These are phyloP conservation scores for Drosophila mercatorum DNA, from an alignment of 2,888 invertebrate species.

Conservation along the genomic window DNA sequence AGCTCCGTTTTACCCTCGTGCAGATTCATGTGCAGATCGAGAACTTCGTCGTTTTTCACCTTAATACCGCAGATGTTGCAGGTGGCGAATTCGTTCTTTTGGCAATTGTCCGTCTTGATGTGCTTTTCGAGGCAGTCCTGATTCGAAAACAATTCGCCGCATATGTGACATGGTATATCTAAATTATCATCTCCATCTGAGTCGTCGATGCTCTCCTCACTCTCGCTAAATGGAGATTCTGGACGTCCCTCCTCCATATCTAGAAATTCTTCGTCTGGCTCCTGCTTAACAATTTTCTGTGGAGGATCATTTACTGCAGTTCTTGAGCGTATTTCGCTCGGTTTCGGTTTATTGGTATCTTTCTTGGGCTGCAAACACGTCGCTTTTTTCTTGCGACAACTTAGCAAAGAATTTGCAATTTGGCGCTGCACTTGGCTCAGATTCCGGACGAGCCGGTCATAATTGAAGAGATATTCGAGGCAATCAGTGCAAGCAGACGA, in stretches of 20 bases:
- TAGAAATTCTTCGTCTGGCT: constrained; percentile 23
- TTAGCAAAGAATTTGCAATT: constrained; percentile 62
- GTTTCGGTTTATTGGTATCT: constrained; percentile 33
- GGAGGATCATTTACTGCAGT: not conserved
- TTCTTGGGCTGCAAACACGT: constrained; percentile 22
- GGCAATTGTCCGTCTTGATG: constrained; percentile 66
- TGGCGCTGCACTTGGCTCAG: constrained; percentile 69
- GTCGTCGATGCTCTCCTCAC: constrained; percentile 50
- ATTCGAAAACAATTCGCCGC: constrained; percentile 65
- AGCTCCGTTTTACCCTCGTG: constrained; percentile 82
- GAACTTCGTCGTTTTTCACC: constrained; percentile 80
- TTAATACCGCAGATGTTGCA: constrained; percentile 69
- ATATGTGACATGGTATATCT: constrained; percentile 68
- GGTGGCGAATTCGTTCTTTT: constrained; percentile 63
- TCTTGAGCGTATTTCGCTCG: constrained; percentile 17
- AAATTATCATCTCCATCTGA: constrained; percentile 54
- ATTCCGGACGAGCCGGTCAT: constrained; percentile 66
- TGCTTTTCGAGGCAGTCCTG: constrained; percentile 62
- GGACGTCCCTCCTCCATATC: constrained; percentile 25
- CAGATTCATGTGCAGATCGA: constrained; percentile 81
- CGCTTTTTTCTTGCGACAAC: constrained; percentile 54
- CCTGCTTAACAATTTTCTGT: constrained; percentile 4
- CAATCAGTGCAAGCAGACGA: constrained; percentile 67
- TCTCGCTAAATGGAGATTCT: constrained; percentile 49
- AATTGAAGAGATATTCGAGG: constrained; percentile 69